Evolutionary conservation across 2,113 vertebrate species (phyloP).

Genomic region (Montifringilla adamsi): DNA sequence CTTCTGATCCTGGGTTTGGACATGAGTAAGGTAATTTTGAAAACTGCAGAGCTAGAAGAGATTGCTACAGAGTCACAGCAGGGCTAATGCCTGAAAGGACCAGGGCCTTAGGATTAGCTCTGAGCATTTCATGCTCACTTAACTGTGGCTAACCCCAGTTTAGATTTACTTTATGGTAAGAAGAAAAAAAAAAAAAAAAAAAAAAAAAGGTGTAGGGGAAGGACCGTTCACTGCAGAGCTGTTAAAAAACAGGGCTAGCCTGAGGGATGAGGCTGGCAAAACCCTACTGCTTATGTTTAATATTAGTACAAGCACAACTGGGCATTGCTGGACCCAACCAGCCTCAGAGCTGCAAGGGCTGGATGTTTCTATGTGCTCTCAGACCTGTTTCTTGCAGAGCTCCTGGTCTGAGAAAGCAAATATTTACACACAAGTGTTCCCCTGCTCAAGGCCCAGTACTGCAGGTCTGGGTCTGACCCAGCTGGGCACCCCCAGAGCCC

Average conservation of each 20-base stretch:
- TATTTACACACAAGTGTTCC: background rate
- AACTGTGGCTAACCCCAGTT: background rate
- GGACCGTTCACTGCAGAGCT: background rate
- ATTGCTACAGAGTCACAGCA: background rate
- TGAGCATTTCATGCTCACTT: background rate
- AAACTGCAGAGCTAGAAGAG: background rate
- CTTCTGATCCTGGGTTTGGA: background rate
- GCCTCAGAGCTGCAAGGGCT: background rate
- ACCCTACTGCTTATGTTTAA: background rate
- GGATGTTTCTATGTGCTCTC: background rate
- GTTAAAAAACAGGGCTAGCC: background rate
- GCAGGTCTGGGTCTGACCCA: background rate
- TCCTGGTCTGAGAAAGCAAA: background rate
- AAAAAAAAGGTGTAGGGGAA: fast-evolving
- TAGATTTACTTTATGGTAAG: background rate
- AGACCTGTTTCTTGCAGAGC: background rate
- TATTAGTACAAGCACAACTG: background rate
- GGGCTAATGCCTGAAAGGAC: background rate
- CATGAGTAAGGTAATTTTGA: background rate
- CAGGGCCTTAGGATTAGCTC: background rate
- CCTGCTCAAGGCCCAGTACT: background rate
- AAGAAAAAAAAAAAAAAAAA: fast-evolving
- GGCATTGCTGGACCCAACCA: background rate
- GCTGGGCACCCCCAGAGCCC: background rate
- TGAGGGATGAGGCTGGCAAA: background rate